Evolutionary conservation across 2,888 invertebrate genomes (phyloP).

Genomic region (Pollenia labialis): DNA sequence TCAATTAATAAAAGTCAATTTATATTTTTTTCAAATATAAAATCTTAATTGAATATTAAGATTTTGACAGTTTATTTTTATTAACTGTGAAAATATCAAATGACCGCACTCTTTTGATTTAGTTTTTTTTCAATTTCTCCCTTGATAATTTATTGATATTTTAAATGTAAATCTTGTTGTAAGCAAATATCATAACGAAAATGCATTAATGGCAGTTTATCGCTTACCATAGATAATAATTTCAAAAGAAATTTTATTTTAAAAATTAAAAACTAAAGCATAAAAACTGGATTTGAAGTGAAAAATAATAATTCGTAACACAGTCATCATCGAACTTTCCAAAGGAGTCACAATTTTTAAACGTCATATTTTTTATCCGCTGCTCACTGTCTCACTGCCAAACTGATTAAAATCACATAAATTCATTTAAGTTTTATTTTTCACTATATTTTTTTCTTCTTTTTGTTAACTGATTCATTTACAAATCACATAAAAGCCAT

Average conservation of each 20-base stretch:
- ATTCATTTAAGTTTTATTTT: constrained; percentile 27
- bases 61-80: neutral
- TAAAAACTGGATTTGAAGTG: constrained; percentile 31
- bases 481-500: constrained; percentile 72
- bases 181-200: constrained; percentile 29
- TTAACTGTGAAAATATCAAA: constrained; percentile 3
- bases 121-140: constrained; percentile 22
- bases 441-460: neutral
- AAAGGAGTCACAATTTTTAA: constrained; percentile 49
- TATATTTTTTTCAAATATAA: neutral
- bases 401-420: constrained; percentile 65
- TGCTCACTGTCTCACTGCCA: constrained; percentile 48
- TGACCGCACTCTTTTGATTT: neutral
- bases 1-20: neutral
- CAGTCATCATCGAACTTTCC: constrained; percentile 52
- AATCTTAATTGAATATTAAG: neutral
- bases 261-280: constrained; percentile 30
- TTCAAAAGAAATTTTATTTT: constrained; percentile 54
- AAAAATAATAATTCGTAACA: neutral
- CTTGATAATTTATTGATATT: constrained; percentile 29
- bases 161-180: neutral
- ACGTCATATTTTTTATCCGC: constrained; percentile 43
- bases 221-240: constrained; percentile 37
- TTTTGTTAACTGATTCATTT: constrained; percentile 42
- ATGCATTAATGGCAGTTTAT: constrained; percentile 41